Percentiles rank a stretch among this genome's conserved stretches.
Conservation (phyloP, 2,797 vertebrate genomes). For the Muscicapa striata region DNA sequence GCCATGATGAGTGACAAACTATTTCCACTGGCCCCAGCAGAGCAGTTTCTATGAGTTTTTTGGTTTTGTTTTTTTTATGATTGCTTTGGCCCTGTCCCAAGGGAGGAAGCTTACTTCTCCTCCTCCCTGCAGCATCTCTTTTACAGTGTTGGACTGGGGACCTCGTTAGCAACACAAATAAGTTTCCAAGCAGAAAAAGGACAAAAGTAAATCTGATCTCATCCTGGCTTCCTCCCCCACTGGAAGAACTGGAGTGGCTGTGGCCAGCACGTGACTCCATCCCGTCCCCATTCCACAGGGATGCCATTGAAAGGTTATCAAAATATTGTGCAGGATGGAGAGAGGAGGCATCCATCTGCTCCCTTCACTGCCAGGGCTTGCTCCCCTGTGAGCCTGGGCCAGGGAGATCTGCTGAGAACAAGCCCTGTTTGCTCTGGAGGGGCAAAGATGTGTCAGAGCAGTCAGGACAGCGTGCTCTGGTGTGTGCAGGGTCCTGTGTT, state of each 20-base stretch:
- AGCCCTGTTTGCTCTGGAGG: rapidly evolving
- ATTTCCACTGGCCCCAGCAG: not conserved
- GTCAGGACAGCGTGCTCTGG: rapidly evolving
- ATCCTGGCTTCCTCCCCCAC: not conserved
- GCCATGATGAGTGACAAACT: rapidly evolving
- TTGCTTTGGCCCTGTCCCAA: not conserved
- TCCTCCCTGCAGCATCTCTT: not conserved
- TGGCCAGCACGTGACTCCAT: not conserved
- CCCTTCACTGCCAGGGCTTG: not conserved
- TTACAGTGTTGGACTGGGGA: not conserved
- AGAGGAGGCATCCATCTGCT: not conserved
- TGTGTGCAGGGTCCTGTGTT: not conserved
- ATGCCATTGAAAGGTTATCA: conserved; percentile 33
- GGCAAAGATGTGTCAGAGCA: not conserved
- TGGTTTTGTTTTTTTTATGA: no score
- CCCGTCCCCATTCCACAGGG: not conserved
- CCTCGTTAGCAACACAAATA: not conserved
- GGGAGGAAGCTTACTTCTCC: not conserved
- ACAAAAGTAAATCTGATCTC: not conserved
- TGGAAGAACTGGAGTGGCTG: rapidly evolving
- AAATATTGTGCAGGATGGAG: not conserved
- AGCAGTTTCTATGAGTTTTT: not conserved
- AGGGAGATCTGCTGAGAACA: not conserved
- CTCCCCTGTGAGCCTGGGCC: not conserved
- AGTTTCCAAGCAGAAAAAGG: not conserved